Evolutionary conservation across 2,888 invertebrate genomes (phyloP).

Genomic region (Automeris io): DNA sequence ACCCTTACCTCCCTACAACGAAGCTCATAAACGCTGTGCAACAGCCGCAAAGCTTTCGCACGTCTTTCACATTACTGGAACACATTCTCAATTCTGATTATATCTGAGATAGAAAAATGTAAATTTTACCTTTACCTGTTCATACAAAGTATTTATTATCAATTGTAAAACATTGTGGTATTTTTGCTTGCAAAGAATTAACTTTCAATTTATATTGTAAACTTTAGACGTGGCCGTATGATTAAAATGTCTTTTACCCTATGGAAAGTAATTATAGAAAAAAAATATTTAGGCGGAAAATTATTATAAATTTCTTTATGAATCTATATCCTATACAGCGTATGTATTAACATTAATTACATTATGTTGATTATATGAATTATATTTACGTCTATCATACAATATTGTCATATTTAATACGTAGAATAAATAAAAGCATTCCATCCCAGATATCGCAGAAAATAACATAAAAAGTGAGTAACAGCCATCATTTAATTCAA

Average conservation of each 20-base stretch:
- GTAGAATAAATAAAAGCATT: constrained; percentile 42
- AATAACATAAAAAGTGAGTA: constrained; percentile 33
- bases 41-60: constrained; percentile 51
- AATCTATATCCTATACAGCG: constrained; percentile 52
- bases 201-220: not conserved
- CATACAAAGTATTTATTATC: not conserved
- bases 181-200: not conserved
- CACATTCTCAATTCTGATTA: constrained; percentile 61
- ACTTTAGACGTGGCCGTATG: no score
- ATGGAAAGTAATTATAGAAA: no score
- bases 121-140: constrained; percentile 12
- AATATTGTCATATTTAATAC: constrained; percentile 68
- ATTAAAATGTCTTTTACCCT: no score
- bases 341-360: constrained; percentile 52
- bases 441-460: constrained; percentile 69
- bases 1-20: constrained; percentile 69
- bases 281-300: constrained; percentile 9
- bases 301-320: constrained; percentile 29
- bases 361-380: constrained; percentile 44
- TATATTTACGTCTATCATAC: constrained; percentile 49
- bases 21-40: constrained; percentile 67
- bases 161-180: not conserved
- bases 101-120: constrained; percentile 23
- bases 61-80: constrained; percentile 44
- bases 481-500: constrained; percentile 46